These are phyloP conservation scores for Dicroscelio sp. DNA, from an alignment of 2,888 invertebrate species.

Conservation along the genomic window DNA sequence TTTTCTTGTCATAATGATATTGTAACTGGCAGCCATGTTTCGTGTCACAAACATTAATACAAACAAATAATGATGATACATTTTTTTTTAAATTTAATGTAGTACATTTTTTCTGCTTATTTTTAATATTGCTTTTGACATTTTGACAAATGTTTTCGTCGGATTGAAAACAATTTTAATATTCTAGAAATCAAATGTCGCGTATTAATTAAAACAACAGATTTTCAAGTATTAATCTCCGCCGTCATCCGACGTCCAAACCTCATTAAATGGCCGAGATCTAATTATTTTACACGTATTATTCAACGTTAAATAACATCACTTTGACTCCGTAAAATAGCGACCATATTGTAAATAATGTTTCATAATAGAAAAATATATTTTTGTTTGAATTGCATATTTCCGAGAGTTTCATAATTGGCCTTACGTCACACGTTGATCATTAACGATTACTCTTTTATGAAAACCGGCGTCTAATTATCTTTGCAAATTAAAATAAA, in stretches of 20 bases:
- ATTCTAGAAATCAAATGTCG: background rate
- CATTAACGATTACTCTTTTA: slow-evolving; percentile 65
- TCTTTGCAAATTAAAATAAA: slow-evolving; percentile 65
- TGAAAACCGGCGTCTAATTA: slow-evolving; percentile 64
- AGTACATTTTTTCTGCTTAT: no score
- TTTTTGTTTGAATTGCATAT: slow-evolving; percentile 54
- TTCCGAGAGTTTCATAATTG: slow-evolving; percentile 72
- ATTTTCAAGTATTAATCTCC: slow-evolving; percentile 15
- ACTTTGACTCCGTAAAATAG: slow-evolving; percentile 46
- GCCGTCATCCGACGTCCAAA: slow-evolving; percentile 15
- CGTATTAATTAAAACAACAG: slow-evolving; percentile 21
- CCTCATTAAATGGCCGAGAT: slow-evolving; percentile 37
- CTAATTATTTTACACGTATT: slow-evolving; percentile 38
- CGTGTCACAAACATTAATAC: no score
- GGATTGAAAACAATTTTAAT: slow-evolving; percentile 11
- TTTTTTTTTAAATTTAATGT: no score
- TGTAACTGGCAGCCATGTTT: no score
- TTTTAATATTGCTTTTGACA: no score
- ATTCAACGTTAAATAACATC: slow-evolving; percentile 30
- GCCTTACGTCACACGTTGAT: slow-evolving; percentile 65
- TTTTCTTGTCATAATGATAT: no score
- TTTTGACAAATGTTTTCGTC: background rate
- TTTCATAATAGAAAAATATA: slow-evolving; percentile 70
- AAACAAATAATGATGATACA: no score
- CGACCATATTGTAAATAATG: slow-evolving; percentile 57